phyloP scores from a whole-genome alignment of 1,140 invertebrate genomes.

The Orius laevigatus region DNA sequence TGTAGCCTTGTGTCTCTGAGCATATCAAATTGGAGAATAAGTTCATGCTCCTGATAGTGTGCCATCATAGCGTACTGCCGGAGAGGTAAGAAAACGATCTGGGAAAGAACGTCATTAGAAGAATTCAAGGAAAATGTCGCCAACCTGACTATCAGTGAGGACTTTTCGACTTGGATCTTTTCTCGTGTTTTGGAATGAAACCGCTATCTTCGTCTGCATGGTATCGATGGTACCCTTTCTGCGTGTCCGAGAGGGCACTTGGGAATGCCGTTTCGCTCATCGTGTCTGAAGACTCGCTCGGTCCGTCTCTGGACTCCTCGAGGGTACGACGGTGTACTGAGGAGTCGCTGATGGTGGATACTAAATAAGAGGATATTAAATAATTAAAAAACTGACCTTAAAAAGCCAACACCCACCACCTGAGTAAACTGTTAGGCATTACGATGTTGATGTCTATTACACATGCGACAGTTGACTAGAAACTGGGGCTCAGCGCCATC shows the following conservation, averaged over 20 bases:
- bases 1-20: constrained; percentile 29
- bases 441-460: constrained; percentile 13
- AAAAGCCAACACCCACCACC: neutral
- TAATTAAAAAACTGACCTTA: neutral
- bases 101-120: constrained; percentile 2
- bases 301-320: constrained; percentile 26
- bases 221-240: constrained; percentile 39
- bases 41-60: constrained; percentile 20
- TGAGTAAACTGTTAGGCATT: neutral
- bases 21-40: constrained; percentile 24
- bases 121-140: neutral
- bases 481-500: constrained; percentile 16
- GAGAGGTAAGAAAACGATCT: constrained; percentile 25
- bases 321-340: constrained; percentile 29
- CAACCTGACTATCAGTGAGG: constrained; percentile 21
- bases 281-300: constrained; percentile 35
- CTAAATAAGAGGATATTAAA: neutral
- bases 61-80: constrained; percentile 30
- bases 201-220: constrained; percentile 38
- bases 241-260: constrained; percentile 34
- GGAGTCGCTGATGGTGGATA: constrained; percentile 25
- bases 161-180: constrained; percentile 21
- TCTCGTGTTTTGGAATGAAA: constrained; percentile 29
- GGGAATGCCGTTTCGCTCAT: constrained; percentile 35
- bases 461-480: constrained; percentile 14